Evolutionary conservation across 1,140 invertebrate species (phyloP).

Genomic region (Thereuonema tuberculata): DNA sequence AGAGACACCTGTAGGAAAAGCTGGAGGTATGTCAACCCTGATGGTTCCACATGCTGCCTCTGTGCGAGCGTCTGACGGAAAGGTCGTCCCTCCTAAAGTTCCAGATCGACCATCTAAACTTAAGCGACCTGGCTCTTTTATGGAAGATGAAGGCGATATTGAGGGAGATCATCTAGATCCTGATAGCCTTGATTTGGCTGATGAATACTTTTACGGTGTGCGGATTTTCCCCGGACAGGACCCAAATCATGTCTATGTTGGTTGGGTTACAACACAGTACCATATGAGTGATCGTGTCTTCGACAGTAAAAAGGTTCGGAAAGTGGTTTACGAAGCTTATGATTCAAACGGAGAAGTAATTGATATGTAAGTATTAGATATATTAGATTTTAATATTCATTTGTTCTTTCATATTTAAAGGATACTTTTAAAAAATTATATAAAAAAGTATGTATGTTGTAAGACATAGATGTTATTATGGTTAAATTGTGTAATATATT

Average conservation of each 20-base stretch:
- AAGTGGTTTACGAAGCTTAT: conserved; percentile 57
- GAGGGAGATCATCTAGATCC: conserved; percentile 58
- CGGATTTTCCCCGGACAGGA: conserved; percentile 93
- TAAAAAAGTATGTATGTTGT: too few relatives aligned
- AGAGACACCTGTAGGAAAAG: too few relatives aligned
- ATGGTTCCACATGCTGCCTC: not conserved
- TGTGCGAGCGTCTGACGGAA: conserved; percentile 18
- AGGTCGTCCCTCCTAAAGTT: conserved; percentile 46
- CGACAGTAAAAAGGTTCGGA: conserved; percentile 71
- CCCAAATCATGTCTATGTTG: conserved; percentile 89
- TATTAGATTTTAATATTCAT: too few relatives aligned
- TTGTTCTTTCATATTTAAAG: too few relatives aligned
- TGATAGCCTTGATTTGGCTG: conserved; percentile 80
- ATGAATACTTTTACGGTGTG: conserved; percentile 93
- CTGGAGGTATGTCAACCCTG: too few relatives aligned
- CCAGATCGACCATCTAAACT: conserved; percentile 40
- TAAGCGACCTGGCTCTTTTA: conserved; percentile 12
- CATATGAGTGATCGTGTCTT: conserved; percentile 78
- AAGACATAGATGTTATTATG: too few relatives aligned
- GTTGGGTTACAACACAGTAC: conserved; percentile 99
- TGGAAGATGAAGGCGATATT: conserved; percentile 51
- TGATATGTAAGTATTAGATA: conserved; percentile 31
- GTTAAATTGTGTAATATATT: too few relatives aligned
- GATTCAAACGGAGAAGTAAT: conserved; percentile 30
- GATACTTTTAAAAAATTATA: too few relatives aligned